Evolutionary conservation across 1,140 invertebrate genomes (phyloP), one percentile per base, ranked within the genome.

Genomic region (Pseudomyrmex concolor): DNA sequence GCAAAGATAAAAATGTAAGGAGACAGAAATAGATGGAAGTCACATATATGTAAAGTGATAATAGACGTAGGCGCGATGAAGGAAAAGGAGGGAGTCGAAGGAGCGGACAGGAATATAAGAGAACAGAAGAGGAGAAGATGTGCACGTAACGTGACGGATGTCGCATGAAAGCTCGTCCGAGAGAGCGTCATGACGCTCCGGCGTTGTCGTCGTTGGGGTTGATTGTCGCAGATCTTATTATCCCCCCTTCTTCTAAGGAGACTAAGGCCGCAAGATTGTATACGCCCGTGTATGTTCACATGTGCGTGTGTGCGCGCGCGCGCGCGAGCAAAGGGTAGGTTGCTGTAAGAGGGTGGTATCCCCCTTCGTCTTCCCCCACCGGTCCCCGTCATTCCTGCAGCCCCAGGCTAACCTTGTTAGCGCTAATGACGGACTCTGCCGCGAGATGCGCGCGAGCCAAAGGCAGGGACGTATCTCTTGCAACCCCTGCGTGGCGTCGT

Each of bases 161-260:
- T 91, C 91, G 91, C 85, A 89, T 90, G 88, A 88, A 85, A 66
- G 86, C 89, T 92, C 90, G 89, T 90, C 90, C 88, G 85, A 90
- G 90, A 92, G 90, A 90, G 73, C 82, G 85, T 90, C 81, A 86
- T 73, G 67, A 84, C 76, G 83, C 77, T 59, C 66, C 83, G 48
- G 51, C 62, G 87, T 85, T 88, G 84, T 81, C 85, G 89, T 86
- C 89, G 88, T 91, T 86, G 85, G 73, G 87, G 92, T 92, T 94
- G 93, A 94, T 94, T 94, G 92, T 94, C 92, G 91, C 89, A 93
- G 93, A 94, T 94, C 93, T 94, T 93, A 93, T 94, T 94, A 94
- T 93, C 93, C 93, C 92, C 89, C 80, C 91, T 88, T 89, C 77
- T 87, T 89, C 87, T 88, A 89, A 87, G 86, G 88, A 91, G 89